Conservation (phyloP, 2,797 vertebrate species). For the Carcharodon carcharias region DNA sequence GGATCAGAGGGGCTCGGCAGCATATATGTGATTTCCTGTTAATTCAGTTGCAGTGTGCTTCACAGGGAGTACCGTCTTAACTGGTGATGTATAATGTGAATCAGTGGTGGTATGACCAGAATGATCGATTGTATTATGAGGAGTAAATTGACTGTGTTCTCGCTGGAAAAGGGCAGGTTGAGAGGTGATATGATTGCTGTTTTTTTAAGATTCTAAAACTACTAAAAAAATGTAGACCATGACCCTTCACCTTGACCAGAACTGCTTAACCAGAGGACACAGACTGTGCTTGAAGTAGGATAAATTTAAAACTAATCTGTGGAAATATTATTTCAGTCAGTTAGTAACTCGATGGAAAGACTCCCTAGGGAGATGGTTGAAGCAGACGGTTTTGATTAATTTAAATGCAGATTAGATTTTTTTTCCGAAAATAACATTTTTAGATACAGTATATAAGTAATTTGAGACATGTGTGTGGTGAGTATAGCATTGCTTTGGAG, state of each 20-base stretch:
- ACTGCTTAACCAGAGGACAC: background rate
- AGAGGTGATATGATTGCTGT: background rate
- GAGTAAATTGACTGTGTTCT: background rate
- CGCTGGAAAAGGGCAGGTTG: background rate
- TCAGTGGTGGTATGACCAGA: background rate
- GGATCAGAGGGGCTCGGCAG: background rate
- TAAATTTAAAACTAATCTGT: slow-evolving; percentile 8
- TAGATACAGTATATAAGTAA: background rate
- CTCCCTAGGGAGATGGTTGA: background rate
- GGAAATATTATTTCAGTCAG: slow-evolving; percentile 31
- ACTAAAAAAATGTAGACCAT: background rate
- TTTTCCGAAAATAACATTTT: background rate
- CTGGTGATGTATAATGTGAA: background rate
- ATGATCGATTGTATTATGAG: background rate
- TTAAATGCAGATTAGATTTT: slow-evolving; percentile 27
- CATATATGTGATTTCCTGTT: background rate
- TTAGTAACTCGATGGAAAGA: background rate
- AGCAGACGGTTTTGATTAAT: slow-evolving; percentile 24
- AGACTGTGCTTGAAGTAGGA: background rate
- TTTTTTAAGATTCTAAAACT: background rate
- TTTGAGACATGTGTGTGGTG: background rate
- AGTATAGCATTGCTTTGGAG: background rate
- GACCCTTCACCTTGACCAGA: background rate
- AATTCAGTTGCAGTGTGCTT: background rate
- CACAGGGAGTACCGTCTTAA: background rate